Evolutionary conservation across 1,140 invertebrate genomes (phyloP).

Genomic region (Brachionus rotundiformis): DNA sequence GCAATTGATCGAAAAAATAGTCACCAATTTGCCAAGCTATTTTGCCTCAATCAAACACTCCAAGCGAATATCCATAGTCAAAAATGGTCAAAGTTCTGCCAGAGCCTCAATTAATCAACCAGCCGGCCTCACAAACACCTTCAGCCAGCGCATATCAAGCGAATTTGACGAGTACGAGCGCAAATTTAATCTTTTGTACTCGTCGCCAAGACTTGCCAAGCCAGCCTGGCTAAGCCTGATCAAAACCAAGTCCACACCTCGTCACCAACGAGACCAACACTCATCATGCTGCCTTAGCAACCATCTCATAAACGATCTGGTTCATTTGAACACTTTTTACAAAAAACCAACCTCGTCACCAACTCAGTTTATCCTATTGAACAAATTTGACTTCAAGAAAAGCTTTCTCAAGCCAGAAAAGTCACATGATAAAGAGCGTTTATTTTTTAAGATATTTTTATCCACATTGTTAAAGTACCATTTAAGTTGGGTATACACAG

Average conservation of each 20-base stretch:
- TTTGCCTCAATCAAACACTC: neutral
- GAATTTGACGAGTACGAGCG: neutral
- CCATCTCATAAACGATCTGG: neutral
- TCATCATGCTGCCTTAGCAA: neutral
- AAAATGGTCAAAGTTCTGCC: too few relatives aligned
- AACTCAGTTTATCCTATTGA: neutral
- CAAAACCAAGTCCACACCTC: neutral
- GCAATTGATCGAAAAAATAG: neutral
- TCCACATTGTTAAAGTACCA: constrained; percentile 9
- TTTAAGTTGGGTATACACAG: constrained; percentile 42
- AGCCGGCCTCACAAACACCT: neutral
- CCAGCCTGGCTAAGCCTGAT: constrained; percentile 19
- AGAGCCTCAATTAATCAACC: too few relatives aligned
- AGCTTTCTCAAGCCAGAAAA: neutral
- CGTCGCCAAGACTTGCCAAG: neutral
- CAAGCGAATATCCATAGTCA: neutral
- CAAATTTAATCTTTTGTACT: constrained; percentile 20
- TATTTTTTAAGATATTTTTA: constrained; percentile 8
- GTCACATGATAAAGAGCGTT: neutral
- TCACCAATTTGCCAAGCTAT: neutral
- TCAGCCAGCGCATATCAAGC: neutral
- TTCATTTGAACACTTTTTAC: neutral
- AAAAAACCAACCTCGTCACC: neutral
- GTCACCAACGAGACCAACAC: neutral
- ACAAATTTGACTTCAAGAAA: constrained; percentile 13